These are phyloP conservation scores for Campylomormyrus tamandua DNA, from an alignment of 2,113 vertebrate genomes.

Conservation along the genomic window DNA sequence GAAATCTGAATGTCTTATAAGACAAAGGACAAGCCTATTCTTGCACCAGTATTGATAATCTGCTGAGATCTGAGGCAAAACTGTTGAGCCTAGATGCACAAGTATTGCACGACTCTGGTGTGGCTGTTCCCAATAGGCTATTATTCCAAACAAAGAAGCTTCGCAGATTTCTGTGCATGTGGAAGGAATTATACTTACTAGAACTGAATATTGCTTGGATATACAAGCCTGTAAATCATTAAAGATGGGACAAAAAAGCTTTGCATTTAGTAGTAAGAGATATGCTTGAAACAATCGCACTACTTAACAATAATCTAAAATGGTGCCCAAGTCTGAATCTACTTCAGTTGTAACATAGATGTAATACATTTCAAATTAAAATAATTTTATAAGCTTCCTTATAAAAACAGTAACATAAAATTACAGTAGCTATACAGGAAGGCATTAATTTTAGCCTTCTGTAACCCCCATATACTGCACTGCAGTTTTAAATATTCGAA, in stretches of 20 bases:
- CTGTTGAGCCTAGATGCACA: not conserved
- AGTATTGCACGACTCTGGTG: not conserved
- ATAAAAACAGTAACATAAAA: not conserved
- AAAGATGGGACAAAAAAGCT: not conserved
- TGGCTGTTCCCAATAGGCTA: not conserved
- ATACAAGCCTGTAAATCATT: not conserved
- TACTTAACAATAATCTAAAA: not conserved
- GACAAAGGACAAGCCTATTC: not conserved
- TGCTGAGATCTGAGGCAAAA: not conserved
- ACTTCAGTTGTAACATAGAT: not conserved
- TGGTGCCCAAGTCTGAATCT: not conserved
- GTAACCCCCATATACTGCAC: not conserved
- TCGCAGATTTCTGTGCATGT: not conserved
- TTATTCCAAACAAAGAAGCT: not conserved
- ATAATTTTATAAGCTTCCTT: not conserved
- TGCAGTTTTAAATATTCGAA: not conserved
- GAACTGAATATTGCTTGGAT: not conserved
- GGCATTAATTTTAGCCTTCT: not conserved
- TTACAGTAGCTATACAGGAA: not conserved
- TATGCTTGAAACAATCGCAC: not conserved
- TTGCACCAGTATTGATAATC: not conserved
- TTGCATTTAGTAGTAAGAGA: not conserved
- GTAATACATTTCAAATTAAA: not conserved
- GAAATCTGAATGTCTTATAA: not conserved
- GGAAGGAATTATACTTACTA: not conserved